Evolutionary conservation across 2,113 vertebrate species (phyloP).

Genomic region (Melanocharis versteri): DNA sequence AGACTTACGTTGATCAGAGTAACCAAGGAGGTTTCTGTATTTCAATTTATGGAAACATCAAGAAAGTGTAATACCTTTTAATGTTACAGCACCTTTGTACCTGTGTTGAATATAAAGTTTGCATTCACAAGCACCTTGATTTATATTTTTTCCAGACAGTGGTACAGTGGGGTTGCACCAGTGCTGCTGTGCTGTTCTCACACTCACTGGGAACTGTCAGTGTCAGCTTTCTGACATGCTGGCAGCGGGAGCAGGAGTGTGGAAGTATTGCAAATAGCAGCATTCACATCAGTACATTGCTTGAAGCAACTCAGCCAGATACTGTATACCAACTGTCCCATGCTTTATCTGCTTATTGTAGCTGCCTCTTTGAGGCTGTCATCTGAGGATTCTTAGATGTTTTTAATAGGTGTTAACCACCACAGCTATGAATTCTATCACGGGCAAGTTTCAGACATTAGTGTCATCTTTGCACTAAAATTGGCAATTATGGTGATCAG

Average conservation of each 20-base stretch:
- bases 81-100: not conserved
- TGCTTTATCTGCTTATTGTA: constrained; percentile 10
- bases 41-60: not conserved
- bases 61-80: not conserved
- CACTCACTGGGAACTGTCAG: not conserved
- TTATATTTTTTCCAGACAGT: not conserved
- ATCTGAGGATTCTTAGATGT: not conserved
- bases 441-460: not conserved
- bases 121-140: not conserved
- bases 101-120: not conserved
- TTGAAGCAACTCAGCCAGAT: not conserved
- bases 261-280: not conserved
- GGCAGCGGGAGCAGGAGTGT: not conserved
- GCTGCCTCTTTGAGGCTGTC: constrained; percentile 14
- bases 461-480: constrained; percentile 16
- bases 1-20: not conserved
- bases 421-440: not conserved
- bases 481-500: constrained; percentile 22
- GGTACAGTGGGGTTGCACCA: not conserved
- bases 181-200: not conserved
- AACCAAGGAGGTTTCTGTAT: not conserved
- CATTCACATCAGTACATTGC: not conserved
- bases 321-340: not conserved
- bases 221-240: not conserved
- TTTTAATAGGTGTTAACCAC: not conserved